Percentiles rank a stretch among this genome's conserved stretches.
Evolutionary conservation across 2,888 invertebrate species (phyloP).

Genomic region (Hypolimnas misippus): DNA sequence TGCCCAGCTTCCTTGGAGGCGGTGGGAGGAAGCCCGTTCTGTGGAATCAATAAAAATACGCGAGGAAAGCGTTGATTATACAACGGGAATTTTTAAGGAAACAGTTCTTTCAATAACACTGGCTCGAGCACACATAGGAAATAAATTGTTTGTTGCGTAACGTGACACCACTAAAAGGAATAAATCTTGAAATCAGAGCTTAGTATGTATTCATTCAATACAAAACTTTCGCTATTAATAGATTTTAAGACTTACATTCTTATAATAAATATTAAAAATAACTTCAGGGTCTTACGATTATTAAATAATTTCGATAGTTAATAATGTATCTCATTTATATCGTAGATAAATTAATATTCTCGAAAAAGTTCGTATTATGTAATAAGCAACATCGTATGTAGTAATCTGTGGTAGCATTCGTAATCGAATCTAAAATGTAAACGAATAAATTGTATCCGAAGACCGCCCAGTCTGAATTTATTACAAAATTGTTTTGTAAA

Average conservation of each 20-base stretch:
- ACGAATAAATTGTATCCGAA: constrained; percentile 24
- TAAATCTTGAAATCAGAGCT: constrained; percentile 6
- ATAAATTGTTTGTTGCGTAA: constrained; percentile 33
- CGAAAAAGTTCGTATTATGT: neutral
- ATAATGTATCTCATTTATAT: neutral
- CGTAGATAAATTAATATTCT: neutral
- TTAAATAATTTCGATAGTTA: neutral
- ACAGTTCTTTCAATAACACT: constrained; percentile 69
- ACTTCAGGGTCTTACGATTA: too few relatives aligned
- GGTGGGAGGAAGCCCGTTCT: constrained; percentile 60
- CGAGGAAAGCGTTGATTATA: constrained; percentile 83
- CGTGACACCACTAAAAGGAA: constrained; percentile 24
- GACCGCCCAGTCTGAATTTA: constrained; percentile 34
- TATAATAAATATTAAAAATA: too few relatives aligned
- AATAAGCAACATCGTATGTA: neutral
- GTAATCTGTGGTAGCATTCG: constrained; percentile 6
- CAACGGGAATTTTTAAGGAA: constrained; percentile 75
- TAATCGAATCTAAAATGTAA: constrained; percentile 26
- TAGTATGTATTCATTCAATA: constrained; percentile 13
- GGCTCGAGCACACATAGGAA: constrained; percentile 53
- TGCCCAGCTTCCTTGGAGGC: constrained; percentile 71
- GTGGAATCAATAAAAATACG: constrained; percentile 83
- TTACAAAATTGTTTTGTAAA: constrained; percentile 39
- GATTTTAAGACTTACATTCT: neutral
- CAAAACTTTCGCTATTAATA: constrained; percentile 5